phyloP scores from a whole-genome alignment of 2,113 vertebrate genomes.

The Carassius carassius region DNA sequence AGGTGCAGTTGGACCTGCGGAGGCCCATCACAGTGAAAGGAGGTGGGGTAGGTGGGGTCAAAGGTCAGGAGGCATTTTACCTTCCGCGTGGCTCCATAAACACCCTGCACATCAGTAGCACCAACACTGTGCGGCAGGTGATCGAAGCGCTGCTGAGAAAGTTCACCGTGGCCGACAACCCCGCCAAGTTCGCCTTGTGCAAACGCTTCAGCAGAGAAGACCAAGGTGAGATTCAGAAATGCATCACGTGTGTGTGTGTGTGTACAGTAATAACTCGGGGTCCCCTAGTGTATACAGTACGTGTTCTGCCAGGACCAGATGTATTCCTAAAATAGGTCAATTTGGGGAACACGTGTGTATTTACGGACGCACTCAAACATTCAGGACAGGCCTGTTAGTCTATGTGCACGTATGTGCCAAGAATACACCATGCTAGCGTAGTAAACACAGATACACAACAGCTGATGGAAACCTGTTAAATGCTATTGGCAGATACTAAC shows the following conservation, averaged over 20 bases:
- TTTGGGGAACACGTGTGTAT: slow-evolving; percentile 20
- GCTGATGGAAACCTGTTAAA: slow-evolving; percentile 30
- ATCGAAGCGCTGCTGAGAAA: slow-evolving; percentile 92
- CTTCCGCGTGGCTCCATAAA: slow-evolving; percentile 81
- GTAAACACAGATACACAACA: slow-evolving; percentile 40
- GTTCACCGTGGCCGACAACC: slow-evolving; percentile 91
- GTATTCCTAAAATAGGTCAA: slow-evolving; percentile 10
- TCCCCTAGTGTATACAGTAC: background rate
- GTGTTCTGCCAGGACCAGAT: slow-evolving; percentile 3
- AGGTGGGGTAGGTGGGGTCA: slow-evolving; percentile 59
- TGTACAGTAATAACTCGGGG: background rate
- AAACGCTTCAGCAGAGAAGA: slow-evolving; percentile 90
- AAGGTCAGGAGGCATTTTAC: slow-evolving; percentile 81
- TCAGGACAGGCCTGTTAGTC: slow-evolving; percentile 12
- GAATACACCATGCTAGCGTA: slow-evolving; percentile 38
- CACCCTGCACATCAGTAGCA: slow-evolving; percentile 94
- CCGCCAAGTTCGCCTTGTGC: slow-evolving; percentile 94
- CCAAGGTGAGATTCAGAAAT: slow-evolving; percentile 79
- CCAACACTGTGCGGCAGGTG: slow-evolving; percentile 89
- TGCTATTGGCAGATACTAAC: slow-evolving; percentile 15
- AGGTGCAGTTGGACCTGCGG: slow-evolving; percentile 92
- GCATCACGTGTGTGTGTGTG: background rate
- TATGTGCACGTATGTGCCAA: slow-evolving; percentile 37
- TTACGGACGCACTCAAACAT: slow-evolving; percentile 16
- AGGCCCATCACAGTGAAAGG: slow-evolving; percentile 82